Percentiles rank a stretch among this genome's conserved stretches.
Evolutionary conservation across 2,113 vertebrate genomes (phyloP).

Genomic region (Myiozetetes cayanensis): DNA sequence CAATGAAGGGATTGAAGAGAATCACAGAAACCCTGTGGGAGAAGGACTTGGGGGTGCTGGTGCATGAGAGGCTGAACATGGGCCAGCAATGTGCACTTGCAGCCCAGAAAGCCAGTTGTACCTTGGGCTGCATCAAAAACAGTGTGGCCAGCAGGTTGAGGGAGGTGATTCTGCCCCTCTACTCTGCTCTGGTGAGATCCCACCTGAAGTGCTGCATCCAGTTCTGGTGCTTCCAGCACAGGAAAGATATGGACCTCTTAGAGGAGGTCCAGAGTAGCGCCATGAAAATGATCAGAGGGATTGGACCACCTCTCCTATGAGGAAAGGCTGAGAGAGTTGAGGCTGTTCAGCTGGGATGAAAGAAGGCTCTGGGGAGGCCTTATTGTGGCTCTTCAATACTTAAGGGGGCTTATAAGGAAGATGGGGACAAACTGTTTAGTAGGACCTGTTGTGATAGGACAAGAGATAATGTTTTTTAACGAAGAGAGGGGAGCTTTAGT

Average conservation of each 20-base stretch:
- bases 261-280: not conserved
- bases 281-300: fast-evolving
- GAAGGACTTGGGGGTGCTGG: not conserved
- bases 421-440: not conserved
- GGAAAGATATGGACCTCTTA: not conserved
- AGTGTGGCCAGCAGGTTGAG: fast-evolving
- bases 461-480: not conserved
- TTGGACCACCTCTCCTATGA: not conserved
- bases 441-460: not conserved
- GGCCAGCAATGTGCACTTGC: not conserved
- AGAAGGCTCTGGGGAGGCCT: not conserved
- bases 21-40: not conserved
- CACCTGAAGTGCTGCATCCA: not conserved
- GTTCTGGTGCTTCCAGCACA: not conserved
- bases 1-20: not conserved
- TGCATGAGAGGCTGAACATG: not conserved
- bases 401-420: not conserved
- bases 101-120: not conserved
- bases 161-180: not conserved
- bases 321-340: not conserved
- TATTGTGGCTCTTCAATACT: not conserved
- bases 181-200: not conserved
- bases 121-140: not conserved
- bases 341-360: not conserved
- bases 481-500: not conserved